These are phyloP conservation scores for Mola mola DNA, from an alignment of 2,113 vertebrate genomes.

Conservation along the genomic window DNA sequence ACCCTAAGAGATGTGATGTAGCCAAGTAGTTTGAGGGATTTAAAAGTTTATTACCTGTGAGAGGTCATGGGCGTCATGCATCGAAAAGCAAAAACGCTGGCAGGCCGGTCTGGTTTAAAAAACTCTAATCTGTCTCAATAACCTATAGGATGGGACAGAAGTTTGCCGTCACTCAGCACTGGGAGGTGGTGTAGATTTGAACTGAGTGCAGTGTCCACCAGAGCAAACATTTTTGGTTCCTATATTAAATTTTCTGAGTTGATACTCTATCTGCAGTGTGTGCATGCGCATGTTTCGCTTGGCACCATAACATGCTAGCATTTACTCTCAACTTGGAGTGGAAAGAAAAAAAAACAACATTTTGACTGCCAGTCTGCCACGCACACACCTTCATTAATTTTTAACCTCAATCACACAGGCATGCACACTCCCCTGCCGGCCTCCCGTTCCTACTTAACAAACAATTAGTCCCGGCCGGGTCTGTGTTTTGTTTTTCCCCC, in stretches of 20 bases:
- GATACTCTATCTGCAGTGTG: constrained; percentile 59
- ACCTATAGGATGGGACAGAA: no score
- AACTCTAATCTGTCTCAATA: no score
- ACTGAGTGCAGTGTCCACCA: constrained; percentile 38
- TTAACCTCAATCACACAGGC: constrained; percentile 45
- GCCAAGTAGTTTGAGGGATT: no score
- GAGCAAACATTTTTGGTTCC: constrained; percentile 67
- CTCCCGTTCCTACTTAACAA: constrained; percentile 26
- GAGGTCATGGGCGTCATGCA: no score
- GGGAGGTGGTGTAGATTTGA: constrained; percentile 15
- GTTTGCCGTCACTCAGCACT: constrained; percentile 3
- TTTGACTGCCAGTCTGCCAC: constrained; percentile 58
- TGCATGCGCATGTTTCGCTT: constrained; percentile 61
- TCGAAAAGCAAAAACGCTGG: no score
- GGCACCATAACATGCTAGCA: constrained; percentile 61
- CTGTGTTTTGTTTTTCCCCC: neutral
- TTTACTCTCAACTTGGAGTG: constrained; percentile 65
- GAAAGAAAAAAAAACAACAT: constrained; percentile 55
- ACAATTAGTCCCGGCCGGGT: constrained; percentile 17
- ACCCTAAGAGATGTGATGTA: no score
- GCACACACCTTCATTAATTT: constrained; percentile 65
- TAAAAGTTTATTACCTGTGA: no score
- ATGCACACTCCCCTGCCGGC: constrained; percentile 42
- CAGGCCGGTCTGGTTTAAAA: no score
- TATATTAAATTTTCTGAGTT: constrained; percentile 50